These are phyloP conservation scores for Terebella lapidaria DNA, from an alignment of 2,888 invertebrate genomes.

Conservation along the genomic window DNA sequence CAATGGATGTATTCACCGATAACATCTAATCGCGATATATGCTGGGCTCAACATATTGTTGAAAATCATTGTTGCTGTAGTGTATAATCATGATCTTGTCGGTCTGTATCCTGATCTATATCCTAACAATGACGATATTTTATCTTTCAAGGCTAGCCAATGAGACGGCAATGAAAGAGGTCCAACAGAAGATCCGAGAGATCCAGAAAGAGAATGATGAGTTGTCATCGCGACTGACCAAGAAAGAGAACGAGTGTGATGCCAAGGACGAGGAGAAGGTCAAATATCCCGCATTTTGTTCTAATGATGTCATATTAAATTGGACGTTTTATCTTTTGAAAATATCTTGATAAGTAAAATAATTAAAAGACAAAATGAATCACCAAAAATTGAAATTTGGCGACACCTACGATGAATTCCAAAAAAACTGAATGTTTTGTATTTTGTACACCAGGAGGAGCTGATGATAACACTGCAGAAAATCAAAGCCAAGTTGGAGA, in stretches of 20 bases:
- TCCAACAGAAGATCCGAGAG: conserved; percentile 79
- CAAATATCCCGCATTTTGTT: neutral
- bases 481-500: conserved; percentile 80
- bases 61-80: no score
- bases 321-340: no score
- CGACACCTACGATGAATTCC: no score
- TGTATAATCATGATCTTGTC: no score
- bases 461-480: conserved; percentile 75
- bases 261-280: conserved; percentile 77
- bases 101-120: no score
- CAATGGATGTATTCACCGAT: neutral
- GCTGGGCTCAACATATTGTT: no score
- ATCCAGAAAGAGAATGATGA: conserved; percentile 84
- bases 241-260: conserved; percentile 88
- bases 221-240: conserved; percentile 77
- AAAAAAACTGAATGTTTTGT: neutral
- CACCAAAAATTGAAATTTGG: no score
- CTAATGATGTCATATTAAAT: no score
- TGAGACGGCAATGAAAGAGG: conserved; percentile 85
- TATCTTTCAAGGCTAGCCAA: conserved; percentile 73
- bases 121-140: no score
- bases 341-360: no score
- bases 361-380: no score
- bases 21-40: no score
- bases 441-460: conserved; percentile 64